phyloP scores from a whole-genome alignment of 53 echinoderm and acorn worm genomes.

The Apostichopus leukothele region DNA sequence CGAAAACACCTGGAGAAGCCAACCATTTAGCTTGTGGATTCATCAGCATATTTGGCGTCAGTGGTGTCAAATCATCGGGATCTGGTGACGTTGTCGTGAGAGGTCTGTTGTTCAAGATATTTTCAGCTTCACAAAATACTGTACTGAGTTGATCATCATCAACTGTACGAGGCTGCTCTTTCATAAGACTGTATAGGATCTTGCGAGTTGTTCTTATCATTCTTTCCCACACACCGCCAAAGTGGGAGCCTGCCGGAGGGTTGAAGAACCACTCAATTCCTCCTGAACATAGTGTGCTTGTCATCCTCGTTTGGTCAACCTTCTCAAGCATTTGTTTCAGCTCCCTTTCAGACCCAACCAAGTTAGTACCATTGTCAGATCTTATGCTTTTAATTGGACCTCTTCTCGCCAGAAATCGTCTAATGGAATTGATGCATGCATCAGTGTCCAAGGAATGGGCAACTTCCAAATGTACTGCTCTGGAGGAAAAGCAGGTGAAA shows the following conservation, averaged over 20 bases:
- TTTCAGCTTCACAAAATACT: constrained; percentile 53
- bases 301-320: no score
- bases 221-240: constrained; percentile 48
- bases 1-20: not conserved
- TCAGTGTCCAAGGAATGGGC: no score
- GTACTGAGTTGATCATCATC: constrained; percentile 52
- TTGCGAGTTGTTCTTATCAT: constrained; percentile 37
- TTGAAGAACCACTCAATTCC: constrained; percentile 43
- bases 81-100: constrained; percentile 48
- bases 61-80: constrained; percentile 40
- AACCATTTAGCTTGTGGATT: not conserved
- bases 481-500: no score
- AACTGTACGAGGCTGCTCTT: constrained; percentile 20
- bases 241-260: constrained; percentile 43
- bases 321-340: no score
- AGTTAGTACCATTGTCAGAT: no score
- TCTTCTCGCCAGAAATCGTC: no score
- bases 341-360: no score
- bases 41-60: constrained; percentile 56
- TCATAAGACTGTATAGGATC: constrained; percentile 13
- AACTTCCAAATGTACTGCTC: no score
- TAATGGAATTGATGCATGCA: no score
- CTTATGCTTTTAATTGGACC: no score
- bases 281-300: constrained; percentile 37
- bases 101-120: constrained; percentile 47